Percentiles rank a stretch among this genome's conserved stretches.
Evolutionary conservation across 2,797 vertebrate species (phyloP).

Genomic region (Benthosema pterotum): DNA sequence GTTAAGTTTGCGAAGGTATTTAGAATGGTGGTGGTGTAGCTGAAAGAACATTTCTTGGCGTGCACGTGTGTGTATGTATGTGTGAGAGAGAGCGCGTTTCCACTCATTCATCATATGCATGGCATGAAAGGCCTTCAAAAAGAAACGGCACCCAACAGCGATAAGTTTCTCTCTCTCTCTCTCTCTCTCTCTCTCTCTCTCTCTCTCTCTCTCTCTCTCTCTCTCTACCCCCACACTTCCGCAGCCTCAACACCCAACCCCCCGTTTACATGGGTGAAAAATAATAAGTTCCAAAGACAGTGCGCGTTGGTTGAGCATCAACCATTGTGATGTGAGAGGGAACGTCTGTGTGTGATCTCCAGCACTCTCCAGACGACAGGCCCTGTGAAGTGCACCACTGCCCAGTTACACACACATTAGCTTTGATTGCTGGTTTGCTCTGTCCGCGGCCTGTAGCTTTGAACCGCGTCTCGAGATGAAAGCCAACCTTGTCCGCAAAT

Average conservation of each 20-base stretch:
- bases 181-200: not conserved
- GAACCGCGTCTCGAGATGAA: constrained; percentile 77
- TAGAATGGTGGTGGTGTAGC: constrained; percentile 23
- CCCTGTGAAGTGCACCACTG: constrained; percentile 73
- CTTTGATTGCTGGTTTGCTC: constrained; percentile 82
- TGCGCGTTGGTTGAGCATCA: constrained; percentile 65
- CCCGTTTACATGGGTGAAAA: constrained; percentile 53
- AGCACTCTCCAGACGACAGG: constrained; percentile 58
- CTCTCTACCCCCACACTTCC: not conserved
- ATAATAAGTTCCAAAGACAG: constrained; percentile 65
- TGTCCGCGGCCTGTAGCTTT: constrained; percentile 64
- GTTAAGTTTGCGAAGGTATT: constrained; percentile 12
- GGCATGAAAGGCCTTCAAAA: constrained; percentile 63
- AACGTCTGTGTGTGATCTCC: constrained; percentile 68
- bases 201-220: not conserved
- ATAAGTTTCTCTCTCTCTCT: constrained; percentile 8
- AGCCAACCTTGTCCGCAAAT: constrained; percentile 74
- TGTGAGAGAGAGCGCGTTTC: constrained; percentile 38
- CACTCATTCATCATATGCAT: constrained; percentile 56
- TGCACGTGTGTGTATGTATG: constrained; percentile 32
- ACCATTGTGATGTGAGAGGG: constrained; percentile 63
- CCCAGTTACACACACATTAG: constrained; percentile 73
- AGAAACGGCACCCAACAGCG: constrained; percentile 31
- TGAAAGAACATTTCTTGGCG: constrained; percentile 46
- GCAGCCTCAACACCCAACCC: no score